Evolutionary conservation across 1,140 invertebrate genomes (phyloP).

Genomic region (Chironomus tepperi): DNA sequence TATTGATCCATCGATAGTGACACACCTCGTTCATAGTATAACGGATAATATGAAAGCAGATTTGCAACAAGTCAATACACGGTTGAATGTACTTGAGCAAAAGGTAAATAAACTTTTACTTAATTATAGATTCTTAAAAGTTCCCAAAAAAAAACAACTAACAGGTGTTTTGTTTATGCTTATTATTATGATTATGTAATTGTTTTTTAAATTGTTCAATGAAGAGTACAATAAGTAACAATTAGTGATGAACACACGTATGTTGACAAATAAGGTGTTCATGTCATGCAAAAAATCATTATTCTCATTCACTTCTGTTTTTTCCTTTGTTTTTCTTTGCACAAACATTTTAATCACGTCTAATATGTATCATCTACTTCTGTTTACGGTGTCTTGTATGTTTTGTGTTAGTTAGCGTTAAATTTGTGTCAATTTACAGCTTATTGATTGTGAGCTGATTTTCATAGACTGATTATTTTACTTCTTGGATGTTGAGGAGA

Average conservation of each 20-base stretch:
- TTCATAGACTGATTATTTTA: too few species aligned
- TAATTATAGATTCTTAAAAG: background rate
- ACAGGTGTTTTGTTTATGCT: slow-evolving; percentile 23
- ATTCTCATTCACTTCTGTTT: background rate
- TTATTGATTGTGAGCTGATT: background rate
- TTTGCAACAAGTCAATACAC: slow-evolving; percentile 39
- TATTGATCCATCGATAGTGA: slow-evolving; percentile 29
- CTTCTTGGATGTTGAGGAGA: too few species aligned
- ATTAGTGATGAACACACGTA: too few species aligned
- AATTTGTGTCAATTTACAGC: background rate
- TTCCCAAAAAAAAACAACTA: slow-evolving; percentile 9
- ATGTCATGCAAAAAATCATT: slow-evolving; percentile 9
- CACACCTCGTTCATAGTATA: slow-evolving; percentile 40
- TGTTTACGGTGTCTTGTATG: background rate
- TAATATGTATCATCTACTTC: background rate
- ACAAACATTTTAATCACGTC: background rate
- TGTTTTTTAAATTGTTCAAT: background rate
- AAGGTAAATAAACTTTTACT: slow-evolving; percentile 29
- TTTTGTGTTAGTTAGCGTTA: background rate
- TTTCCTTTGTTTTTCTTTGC: too few species aligned
- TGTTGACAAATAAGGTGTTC: too few species aligned
- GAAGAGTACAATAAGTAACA: slow-evolving; percentile 25
- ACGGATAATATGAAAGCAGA: slow-evolving; percentile 41
- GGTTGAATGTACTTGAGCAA: slow-evolving; percentile 39
- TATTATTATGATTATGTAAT: background rate